Base-by-base conservation (phyloP, 2,797 vertebrate genomes). In the Callimico goeldii region DNA sequence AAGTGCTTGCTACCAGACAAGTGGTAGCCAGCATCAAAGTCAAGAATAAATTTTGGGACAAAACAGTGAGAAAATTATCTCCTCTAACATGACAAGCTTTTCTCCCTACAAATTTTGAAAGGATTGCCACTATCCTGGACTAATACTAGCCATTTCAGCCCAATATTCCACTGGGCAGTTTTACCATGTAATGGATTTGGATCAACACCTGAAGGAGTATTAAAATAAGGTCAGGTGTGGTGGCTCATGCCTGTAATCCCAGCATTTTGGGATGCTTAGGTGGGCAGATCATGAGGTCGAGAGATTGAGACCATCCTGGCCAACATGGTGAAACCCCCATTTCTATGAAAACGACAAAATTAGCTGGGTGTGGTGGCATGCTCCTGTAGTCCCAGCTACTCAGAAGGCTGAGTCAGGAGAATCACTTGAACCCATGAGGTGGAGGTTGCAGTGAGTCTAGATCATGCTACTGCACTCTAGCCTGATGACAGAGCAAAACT, bases 1-100 rank as follows among this genome's bases (percentile, higher is more conserved):
- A 96, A 90, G 75, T 52, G 33, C 64, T 87, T 92, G 33, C 89
- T 91, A 91, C 30, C 76, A 96, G 77, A 93, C 52, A 93, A 90
- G 52, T 46, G 36, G 73, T 90, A 91, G 52, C 12, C 82, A 75
- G 28, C 64, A 92, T 94, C 50, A 52, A 90, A 85, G 48, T 91
- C 90, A 94, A 88, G 48, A 95, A 94, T 84, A 58, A 84, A 79
- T 86, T 85, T 76, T 41, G 41, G 39, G 41, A 93, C 13, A 72
- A 90, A 92, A 90, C 52, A 81, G 15, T 41, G 43, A 85, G 67
- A 89, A 94, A 86, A 88, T 48, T 33, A 15, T 90, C 41, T 87
- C 50, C 77, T 90, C 67, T 80, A 81, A 95, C 70, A 90, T 55
- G 64, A 15, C 4, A 76, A 2, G 10, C 4, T 13, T 64, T 79